Percentiles rank a stretch among this genome's conserved stretches.
These are phyloP conservation scores for Phyllostomus discolor DNA, from an alignment of 2,113 vertebrate genomes.

Conservation along the genomic window DNA sequence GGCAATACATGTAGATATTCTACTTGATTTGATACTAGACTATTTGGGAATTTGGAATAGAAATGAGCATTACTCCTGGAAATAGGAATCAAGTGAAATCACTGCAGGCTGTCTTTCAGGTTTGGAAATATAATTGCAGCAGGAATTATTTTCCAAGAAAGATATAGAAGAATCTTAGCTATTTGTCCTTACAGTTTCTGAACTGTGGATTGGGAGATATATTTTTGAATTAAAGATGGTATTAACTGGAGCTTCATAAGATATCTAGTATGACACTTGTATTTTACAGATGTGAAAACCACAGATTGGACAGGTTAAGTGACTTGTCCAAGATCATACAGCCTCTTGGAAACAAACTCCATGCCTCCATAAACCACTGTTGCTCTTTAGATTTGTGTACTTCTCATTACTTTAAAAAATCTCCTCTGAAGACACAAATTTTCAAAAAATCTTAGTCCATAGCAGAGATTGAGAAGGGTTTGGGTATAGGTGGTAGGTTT, in stretches of 20 bases:
- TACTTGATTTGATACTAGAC: background rate
- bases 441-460: background rate
- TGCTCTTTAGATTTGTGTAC: background rate
- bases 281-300: background rate
- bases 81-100: background rate
- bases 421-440: background rate
- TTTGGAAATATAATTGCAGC: background rate
- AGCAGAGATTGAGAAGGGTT: background rate
- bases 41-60: background rate
- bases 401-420: background rate
- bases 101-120: background rate
- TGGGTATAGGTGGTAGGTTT: background rate
- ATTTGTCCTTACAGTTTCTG: conserved; percentile 5
- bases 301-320: background rate
- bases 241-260: background rate
- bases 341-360: background rate
- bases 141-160: background rate
- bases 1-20: background rate
- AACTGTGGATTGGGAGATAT: background rate
- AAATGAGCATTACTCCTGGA: background rate
- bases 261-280: background rate
- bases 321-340: background rate
- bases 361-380: background rate
- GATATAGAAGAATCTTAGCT: background rate
- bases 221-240: background rate